A percentile compares a stretch with the other conserved stretches of the same genome.
Evolutionary conservation across 2,888 invertebrate genomes (phyloP).

Genomic region (Luperina nickerlii): DNA sequence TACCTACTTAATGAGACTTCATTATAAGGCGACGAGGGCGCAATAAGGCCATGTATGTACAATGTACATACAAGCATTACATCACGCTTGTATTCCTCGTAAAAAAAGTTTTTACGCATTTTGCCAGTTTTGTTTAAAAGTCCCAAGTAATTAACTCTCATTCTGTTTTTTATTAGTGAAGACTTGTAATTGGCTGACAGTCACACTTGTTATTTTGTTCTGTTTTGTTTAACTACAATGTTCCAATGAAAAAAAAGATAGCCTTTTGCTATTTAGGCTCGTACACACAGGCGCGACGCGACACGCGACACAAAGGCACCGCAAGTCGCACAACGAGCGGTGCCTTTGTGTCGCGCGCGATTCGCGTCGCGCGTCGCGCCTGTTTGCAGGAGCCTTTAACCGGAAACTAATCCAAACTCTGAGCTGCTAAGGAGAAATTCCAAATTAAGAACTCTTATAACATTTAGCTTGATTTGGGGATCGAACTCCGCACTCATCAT

Average conservation of each 20-base stretch:
- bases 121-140: neutral
- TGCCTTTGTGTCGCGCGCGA: too few relatives aligned
- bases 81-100: neutral
- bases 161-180: neutral
- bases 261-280: neutral
- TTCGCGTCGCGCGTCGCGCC: too few relatives aligned
- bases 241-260: neutral
- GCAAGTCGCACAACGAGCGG: too few relatives aligned
- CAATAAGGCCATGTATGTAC: slow-evolving; percentile 51
- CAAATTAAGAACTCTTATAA: neutral
- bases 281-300: too few relatives aligned
- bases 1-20: slow-evolving; percentile 40
- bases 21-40: slow-evolving; percentile 39
- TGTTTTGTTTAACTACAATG: neutral
- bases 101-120: neutral
- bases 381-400: too few relatives aligned
- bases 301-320: too few relatives aligned
- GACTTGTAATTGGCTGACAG: neutral
- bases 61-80: neutral
- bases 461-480: neutral
- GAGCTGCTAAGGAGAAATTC: neutral
- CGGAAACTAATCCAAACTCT: neutral
- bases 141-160: neutral
- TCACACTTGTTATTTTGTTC: neutral
- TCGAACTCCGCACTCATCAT: too few relatives aligned